Base-by-base conservation (phyloP, 2,113 vertebrate species). In the Amia ocellicauda region DNA sequence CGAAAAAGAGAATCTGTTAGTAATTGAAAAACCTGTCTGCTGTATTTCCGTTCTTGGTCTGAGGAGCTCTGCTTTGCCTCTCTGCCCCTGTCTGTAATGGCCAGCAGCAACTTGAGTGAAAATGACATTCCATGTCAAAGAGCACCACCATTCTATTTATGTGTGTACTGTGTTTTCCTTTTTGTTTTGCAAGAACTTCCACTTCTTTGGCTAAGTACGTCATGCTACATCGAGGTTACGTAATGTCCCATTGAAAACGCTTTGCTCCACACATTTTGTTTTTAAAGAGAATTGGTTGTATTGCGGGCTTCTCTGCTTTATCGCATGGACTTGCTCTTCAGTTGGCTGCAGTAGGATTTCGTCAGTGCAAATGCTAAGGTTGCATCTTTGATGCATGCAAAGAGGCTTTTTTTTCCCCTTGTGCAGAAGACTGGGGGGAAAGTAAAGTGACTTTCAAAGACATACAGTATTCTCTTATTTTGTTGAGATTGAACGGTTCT, bases 201-300 rank as follows among this genome's bases (percentile, higher is more conserved):
- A 61, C 75, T 76, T 67, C 59, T 68, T 72, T 71, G 68, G 78
- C 80, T 81, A 81, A 86, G 80, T 83, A 75, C 52, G 80, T 80
- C 72, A 61, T 45, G 69, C 70, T 64, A 61, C 74, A 68, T 81
- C 36, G 42, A 43, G 63, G 73, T 69, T 72, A 62, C 61, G 63
- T 3, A 60, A 66, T 53, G 69, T 62, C 69, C 64, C 71, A 75
- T 74, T 62, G 68, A 74, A 76, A 71, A 40, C 1, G 76, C 79
- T 83, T 80, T 74, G 74, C 76, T 77, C 75, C 75, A 74, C 67
- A 70, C 71, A 75, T 71, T 66, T n/a, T n/a, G n/a, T n/a, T 66
- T 67, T 71, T 74, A 65, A 67, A 60, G 74, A 80, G 75, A 69
- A 62, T 66, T 60, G 59, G 66, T 50, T 26, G 4, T 28, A 36